Evolutionary conservation across 2,888 invertebrate genomes (phyloP).

Genomic region (Desoria tigrina): DNA sequence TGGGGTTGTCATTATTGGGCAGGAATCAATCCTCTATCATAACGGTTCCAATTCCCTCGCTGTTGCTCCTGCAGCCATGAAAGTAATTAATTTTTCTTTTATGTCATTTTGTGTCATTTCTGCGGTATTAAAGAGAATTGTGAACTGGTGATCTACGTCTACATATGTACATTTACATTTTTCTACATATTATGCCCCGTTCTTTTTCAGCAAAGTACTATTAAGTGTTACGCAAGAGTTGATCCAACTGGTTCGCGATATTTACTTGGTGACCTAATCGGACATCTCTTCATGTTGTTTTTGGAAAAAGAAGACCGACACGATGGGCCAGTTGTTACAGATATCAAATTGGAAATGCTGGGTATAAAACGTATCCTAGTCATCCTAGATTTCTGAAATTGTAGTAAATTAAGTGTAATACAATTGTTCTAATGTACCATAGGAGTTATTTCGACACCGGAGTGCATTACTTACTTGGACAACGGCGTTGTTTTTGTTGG

Average conservation of each 20-base stretch:
- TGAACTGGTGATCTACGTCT: too few species aligned
- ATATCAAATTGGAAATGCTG: slow-evolving; percentile 87
- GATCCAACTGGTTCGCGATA: slow-evolving; percentile 88
- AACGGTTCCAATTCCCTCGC: slow-evolving; percentile 87
- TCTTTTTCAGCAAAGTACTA: slow-evolving; percentile 72
- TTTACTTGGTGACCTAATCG: slow-evolving; percentile 90
- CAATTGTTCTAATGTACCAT: background rate
- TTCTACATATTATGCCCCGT: background rate
- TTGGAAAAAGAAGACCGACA: slow-evolving; percentile 79
- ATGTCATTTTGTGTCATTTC: too few species aligned
- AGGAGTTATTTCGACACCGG: slow-evolving; percentile 90
- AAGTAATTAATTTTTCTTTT: too few species aligned
- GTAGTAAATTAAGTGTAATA: background rate
- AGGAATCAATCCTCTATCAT: slow-evolving; percentile 95
- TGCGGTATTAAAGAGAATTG: too few species aligned
- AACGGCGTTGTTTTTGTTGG: slow-evolving; percentile 97
- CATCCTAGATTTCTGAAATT: background rate
- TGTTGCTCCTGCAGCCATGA: slow-evolving; percentile 90
- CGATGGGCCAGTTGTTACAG: slow-evolving; percentile 79
- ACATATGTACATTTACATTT: too few species aligned
- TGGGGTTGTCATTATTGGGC: slow-evolving; percentile 94
- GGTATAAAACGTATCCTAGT: too few species aligned
- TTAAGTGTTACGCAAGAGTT: slow-evolving; percentile 91
- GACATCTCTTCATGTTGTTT: slow-evolving; percentile 91
- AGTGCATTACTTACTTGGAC: slow-evolving; percentile 96